Evolutionary conservation across 2,797 vertebrate species (phyloP).

Genomic region (Sparus aurata): DNA sequence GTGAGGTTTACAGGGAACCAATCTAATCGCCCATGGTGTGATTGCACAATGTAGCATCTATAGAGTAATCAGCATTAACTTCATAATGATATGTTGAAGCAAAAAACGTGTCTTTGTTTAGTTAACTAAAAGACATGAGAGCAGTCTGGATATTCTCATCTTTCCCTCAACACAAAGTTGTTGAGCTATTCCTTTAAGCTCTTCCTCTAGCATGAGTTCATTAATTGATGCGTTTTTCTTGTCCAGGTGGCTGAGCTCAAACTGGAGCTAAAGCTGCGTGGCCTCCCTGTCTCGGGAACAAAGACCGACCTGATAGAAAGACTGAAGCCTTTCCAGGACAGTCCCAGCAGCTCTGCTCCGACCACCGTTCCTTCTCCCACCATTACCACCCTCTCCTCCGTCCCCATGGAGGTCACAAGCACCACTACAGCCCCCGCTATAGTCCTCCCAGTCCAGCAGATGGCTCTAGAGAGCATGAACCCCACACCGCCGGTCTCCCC

Average conservation of each 20-base stretch:
- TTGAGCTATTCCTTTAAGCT: not conserved
- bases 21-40: too few relatives aligned
- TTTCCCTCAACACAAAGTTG: not conserved
- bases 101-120: too few relatives aligned
- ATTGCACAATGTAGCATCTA: too few relatives aligned
- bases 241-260: conserved; percentile 95
- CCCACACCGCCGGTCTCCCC: conserved; percentile 91
- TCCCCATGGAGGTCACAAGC: conserved; percentile 81
- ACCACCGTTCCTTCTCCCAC: conserved; percentile 62
- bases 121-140: not conserved
- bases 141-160: not conserved
- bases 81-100: too few relatives aligned
- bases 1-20: too few relatives aligned
- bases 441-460: conserved; percentile 71
- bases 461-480: conserved; percentile 51
- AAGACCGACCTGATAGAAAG: conserved; percentile 97
- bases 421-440: conserved; percentile 66
- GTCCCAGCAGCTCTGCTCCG: conserved; percentile 50
- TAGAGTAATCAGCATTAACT: too few relatives aligned
- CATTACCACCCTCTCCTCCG: conserved; percentile 75
- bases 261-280: conserved; percentile 95
- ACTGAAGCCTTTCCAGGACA: conserved; percentile 94
- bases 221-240: not conserved
- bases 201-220: not conserved
- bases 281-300: conserved; percentile 96